Percentiles rank a stretch among this genome's conserved stretches.
phyloP scores from a whole-genome alignment of 2,797 vertebrate species.

The Naso thynnoides region DNA sequence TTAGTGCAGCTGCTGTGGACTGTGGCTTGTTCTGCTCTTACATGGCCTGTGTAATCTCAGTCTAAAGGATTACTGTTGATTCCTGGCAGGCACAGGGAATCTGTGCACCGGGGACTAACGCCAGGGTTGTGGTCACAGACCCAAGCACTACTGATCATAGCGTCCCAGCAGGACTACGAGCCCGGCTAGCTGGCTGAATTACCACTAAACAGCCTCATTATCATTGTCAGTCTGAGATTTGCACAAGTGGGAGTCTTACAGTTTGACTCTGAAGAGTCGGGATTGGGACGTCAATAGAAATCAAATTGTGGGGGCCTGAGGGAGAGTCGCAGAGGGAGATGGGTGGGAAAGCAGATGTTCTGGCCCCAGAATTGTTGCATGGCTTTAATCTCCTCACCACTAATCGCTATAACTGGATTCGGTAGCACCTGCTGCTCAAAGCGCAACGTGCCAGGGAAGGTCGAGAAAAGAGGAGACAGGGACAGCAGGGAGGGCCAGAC shows the following conservation, averaged over 20 bases:
- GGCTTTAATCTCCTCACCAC: constrained; percentile 84
- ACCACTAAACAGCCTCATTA: constrained; percentile 56
- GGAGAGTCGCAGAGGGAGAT: constrained; percentile 46
- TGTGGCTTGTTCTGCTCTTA: constrained; percentile 78
- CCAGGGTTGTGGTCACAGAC: constrained; percentile 74
- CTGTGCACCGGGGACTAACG: constrained; percentile 71
- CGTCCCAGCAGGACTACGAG: constrained; percentile 58
- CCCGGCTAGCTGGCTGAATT: constrained; percentile 42
- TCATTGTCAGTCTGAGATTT: constrained; percentile 48
- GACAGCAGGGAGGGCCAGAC: constrained; percentile 58
- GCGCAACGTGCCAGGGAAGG: constrained; percentile 68
- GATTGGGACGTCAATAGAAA: constrained; percentile 61
- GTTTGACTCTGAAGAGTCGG: constrained; percentile 51
- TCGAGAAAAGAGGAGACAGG: constrained; percentile 62
- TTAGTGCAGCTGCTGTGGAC: constrained; percentile 70
- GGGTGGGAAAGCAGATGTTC: constrained; percentile 84
- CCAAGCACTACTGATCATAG: constrained; percentile 67
- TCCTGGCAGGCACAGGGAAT: constrained; percentile 82
- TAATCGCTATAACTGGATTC: constrained; percentile 86
- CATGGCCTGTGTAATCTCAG: constrained; percentile 83
- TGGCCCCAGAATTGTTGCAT: constrained; percentile 79
- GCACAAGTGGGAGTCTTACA: constrained; percentile 32
- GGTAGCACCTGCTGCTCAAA: constrained; percentile 81
- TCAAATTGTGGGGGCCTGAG: constrained; percentile 52
- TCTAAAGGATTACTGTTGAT: constrained; percentile 84